These are phyloP conservation scores for Dasyurus viverrinus DNA, from an alignment of 2,113 vertebrate genomes.

Conservation along the genomic window DNA sequence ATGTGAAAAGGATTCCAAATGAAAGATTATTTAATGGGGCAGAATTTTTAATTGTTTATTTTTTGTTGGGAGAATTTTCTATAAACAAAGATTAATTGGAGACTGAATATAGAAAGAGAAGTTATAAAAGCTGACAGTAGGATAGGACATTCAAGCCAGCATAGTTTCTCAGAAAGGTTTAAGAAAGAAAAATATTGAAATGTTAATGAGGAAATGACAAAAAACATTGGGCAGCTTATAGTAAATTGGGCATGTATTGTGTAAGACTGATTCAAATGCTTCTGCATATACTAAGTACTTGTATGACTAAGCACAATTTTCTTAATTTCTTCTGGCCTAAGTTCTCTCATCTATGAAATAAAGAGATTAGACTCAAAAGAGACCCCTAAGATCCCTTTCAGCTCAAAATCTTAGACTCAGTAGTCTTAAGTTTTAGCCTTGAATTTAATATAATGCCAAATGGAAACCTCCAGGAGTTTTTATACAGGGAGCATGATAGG, in stretches of 20 bases:
- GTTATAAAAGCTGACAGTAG: background rate
- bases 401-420: background rate
- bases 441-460: constrained; percentile 1
- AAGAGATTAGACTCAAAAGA: background rate
- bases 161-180: background rate
- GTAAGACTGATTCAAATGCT: background rate
- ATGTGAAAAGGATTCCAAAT: background rate
- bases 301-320: background rate
- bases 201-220: background rate
- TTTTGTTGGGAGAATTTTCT: background rate
- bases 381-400: background rate
- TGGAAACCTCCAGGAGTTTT: background rate
- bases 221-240: background rate
- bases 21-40: background rate
- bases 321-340: background rate
- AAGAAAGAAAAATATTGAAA: background rate
- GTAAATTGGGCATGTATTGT: background rate
- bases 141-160: background rate
- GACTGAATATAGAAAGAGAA: background rate
- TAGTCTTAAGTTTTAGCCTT: background rate
- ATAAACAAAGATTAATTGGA: background rate
- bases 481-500: background rate
- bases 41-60: background rate
- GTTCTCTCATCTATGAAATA: background rate
- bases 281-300: background rate